A percentile compares a stretch with the other conserved stretches of the same genome.
Conservation (phyloP, 2,888 invertebrate species). For the Baccha elongata region DNA sequence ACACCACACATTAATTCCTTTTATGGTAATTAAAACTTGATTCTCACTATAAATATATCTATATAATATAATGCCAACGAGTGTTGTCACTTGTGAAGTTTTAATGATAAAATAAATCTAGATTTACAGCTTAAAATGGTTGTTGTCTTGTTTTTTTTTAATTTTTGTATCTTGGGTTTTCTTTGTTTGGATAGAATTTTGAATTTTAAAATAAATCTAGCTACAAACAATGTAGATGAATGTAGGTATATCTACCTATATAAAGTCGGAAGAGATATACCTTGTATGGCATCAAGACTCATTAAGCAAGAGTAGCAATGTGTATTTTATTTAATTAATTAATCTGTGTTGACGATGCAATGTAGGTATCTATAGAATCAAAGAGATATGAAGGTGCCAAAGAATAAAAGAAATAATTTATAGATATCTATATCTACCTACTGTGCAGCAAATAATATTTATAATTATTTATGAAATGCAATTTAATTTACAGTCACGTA, state of each 20-base stretch:
- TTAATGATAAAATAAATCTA: constrained; percentile 28
- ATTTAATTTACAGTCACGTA: constrained; percentile 56
- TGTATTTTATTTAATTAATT: constrained; percentile 70
- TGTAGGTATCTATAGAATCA: background rate
- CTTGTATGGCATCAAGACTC: constrained; percentile 61
- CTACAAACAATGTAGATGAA: constrained; percentile 2
- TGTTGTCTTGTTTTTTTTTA: background rate
- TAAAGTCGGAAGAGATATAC: constrained; percentile 4
- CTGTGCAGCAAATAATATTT: constrained; percentile 29
- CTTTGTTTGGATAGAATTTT: constrained; percentile 41
- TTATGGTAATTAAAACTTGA: constrained; percentile 54
- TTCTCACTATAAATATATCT: background rate
- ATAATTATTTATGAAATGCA: constrained; percentile 39
- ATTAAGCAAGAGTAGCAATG: constrained; percentile 61
- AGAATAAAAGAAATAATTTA: constrained; percentile 26
- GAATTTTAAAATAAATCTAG: constrained; percentile 50
- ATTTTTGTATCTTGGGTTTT: constrained; percentile 1
- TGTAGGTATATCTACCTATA: background rate
- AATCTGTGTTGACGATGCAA: constrained; percentile 56
- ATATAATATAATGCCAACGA: no score
- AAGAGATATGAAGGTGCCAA: background rate
- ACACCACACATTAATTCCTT: constrained; percentile 44
- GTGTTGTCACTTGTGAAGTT: constrained; percentile 26
- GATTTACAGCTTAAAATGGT: constrained; percentile 40
- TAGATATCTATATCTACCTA: no score